Evolutionary conservation across 2,888 invertebrate genomes (phyloP).

Genomic region (Cosmia trapezina): DNA sequence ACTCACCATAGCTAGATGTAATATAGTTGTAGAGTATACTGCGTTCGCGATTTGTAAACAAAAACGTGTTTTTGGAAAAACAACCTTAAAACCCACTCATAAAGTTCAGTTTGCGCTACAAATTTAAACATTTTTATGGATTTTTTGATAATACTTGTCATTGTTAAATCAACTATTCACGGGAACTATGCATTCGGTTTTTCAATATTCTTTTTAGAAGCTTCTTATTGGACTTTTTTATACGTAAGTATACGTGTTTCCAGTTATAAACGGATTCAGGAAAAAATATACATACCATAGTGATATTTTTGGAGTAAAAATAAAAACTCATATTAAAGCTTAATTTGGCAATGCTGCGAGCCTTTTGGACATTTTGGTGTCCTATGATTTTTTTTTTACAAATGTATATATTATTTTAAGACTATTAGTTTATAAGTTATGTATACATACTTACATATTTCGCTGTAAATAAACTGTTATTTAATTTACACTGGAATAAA

Average conservation of each 20-base stretch:
- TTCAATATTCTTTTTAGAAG: too few relatives aligned
- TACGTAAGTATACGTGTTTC: too few relatives aligned
- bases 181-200: too few relatives aligned
- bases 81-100: not conserved
- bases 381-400: not conserved
- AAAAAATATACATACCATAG: too few relatives aligned
- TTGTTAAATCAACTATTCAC: not conserved
- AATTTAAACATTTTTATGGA: not conserved
- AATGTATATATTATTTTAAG: not conserved
- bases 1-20: not conserved
- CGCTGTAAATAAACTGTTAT: not conserved
- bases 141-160: not conserved
- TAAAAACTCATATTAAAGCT: too few relatives aligned
- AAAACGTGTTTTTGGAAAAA: not conserved
- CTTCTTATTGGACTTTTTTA: too few relatives aligned
- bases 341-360: not conserved
- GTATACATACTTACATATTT: too few relatives aligned
- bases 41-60: not conserved
- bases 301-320: too few relatives aligned
- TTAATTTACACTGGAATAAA: not conserved
- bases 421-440: not conserved
- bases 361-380: not conserved
- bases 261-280: too few relatives aligned
- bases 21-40: not conserved
- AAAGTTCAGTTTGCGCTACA: not conserved